Conservation (phyloP, 1,140 invertebrate genomes). For the Drosophila baimaii region DNA sequence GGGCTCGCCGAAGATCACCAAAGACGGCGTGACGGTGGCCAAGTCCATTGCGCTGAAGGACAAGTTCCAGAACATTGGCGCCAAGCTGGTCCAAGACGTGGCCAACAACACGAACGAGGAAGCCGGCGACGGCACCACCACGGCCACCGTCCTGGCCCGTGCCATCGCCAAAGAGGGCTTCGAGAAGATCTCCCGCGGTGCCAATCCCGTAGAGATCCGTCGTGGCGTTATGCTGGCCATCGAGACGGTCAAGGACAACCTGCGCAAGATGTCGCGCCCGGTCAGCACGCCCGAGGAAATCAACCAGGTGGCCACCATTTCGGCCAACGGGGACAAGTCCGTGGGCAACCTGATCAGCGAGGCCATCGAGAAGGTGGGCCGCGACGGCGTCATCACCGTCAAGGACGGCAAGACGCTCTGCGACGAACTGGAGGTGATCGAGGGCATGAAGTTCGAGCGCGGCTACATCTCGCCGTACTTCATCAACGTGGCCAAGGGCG, state of each 20-base stretch:
- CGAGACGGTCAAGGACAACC: slow-evolving; percentile 93
- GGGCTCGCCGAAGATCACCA: slow-evolving; percentile 99
- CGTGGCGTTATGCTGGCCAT: slow-evolving; percentile 98
- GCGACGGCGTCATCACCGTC: slow-evolving; percentile 99
- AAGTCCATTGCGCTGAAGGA: slow-evolving; percentile 99
- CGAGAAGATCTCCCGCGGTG: slow-evolving; percentile 98
- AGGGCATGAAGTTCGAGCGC: slow-evolving; percentile 99
- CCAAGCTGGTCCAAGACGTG: slow-evolving; percentile 99
- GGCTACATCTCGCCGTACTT: slow-evolving; percentile 99
- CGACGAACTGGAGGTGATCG: slow-evolving; percentile 98
- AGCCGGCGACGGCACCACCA: slow-evolving; percentile 99
- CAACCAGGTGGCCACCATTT: slow-evolving; percentile 99
- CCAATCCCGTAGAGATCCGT: slow-evolving; percentile 98
- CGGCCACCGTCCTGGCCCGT: slow-evolving; percentile 97
- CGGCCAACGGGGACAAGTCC: slow-evolving; percentile 97
- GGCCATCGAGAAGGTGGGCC: slow-evolving; percentile 98
- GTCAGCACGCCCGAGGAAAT: slow-evolving; percentile 99
- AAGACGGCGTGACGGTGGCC: slow-evolving; percentile 99
- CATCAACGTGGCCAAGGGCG: slow-evolving; percentile 98
- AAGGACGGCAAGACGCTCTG: slow-evolving; percentile 99
- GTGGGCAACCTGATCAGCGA: slow-evolving; percentile 97
- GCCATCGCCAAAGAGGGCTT: slow-evolving; percentile 99
- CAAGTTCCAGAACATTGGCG: slow-evolving; percentile 99
- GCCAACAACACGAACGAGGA: slow-evolving; percentile 99
- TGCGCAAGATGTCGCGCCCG: slow-evolving; percentile 95